Conservation (phyloP, 2,888 invertebrate species). For the Tetragnatha montana region DNA sequence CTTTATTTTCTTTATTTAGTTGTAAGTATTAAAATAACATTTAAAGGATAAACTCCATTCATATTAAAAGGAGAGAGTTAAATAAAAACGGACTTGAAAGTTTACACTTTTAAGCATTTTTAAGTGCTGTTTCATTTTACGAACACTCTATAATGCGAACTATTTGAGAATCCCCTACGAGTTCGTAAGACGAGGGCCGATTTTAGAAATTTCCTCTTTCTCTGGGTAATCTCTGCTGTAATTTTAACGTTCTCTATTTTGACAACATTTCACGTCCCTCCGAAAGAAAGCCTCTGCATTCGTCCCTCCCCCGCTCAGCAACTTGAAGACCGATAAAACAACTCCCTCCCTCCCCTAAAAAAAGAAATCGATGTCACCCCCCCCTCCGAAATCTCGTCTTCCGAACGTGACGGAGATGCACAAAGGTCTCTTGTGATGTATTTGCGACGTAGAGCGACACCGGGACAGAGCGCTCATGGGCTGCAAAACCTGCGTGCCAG, state of each 20-base stretch:
- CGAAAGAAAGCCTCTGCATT: not conserved
- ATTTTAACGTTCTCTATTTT: too few relatives aligned
- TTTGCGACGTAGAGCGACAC: not conserved
- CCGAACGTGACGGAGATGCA: slow-evolving; percentile 38
- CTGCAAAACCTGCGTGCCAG: too few relatives aligned
- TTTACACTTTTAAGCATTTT: too few relatives aligned
- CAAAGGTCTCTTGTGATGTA: slow-evolving; percentile 1
- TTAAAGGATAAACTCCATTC: too few relatives aligned
- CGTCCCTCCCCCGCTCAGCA: not conserved
- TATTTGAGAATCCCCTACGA: not conserved
- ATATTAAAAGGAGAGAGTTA: too few relatives aligned
- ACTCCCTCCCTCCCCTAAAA: not conserved
- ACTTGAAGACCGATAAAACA: not conserved
- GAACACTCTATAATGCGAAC: too few relatives aligned
- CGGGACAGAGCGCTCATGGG: not conserved
- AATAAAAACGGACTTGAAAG: too few relatives aligned
- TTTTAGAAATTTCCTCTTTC: slow-evolving; percentile 2
- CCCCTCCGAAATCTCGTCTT: slow-evolving; percentile 12
- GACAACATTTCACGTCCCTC: too few relatives aligned
- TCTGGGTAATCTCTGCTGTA: not conserved
- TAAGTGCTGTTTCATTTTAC: too few relatives aligned
- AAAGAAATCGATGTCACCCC: not conserved
- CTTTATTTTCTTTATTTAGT: too few relatives aligned
- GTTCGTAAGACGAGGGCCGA: too few relatives aligned
- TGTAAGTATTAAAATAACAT: too few relatives aligned